phyloP scores from a whole-genome alignment of 2,797 vertebrate genomes.

The Danio tinwini region DNA sequence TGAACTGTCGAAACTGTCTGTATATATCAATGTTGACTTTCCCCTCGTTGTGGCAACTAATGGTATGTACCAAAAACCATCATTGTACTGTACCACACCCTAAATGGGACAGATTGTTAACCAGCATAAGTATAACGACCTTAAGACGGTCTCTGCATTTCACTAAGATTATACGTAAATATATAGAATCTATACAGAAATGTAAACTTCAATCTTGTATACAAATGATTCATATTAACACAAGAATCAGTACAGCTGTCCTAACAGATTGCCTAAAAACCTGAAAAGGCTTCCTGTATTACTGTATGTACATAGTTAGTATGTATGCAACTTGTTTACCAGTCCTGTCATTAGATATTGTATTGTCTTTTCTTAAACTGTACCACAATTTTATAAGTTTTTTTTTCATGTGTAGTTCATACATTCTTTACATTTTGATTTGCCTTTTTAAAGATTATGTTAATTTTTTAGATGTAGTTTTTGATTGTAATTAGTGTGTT shows the following conservation, averaged over 20 bases:
- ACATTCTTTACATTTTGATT: constrained; percentile 60
- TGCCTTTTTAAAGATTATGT: constrained; percentile 62
- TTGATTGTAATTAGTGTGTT: constrained; percentile 63
- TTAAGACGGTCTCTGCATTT: constrained; percentile 54
- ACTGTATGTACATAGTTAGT: constrained; percentile 76
- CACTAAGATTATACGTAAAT: constrained; percentile 58
- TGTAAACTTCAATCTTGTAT: constrained; percentile 67
- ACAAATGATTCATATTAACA: constrained; percentile 63
- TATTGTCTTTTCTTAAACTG: constrained; percentile 67
- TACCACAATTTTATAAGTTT: constrained; percentile 58
- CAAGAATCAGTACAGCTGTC: constrained; percentile 59
- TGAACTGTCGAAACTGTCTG: constrained; percentile 55
- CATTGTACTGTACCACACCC: constrained; percentile 57
- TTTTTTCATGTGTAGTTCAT: constrained; percentile 56
- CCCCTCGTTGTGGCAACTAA: constrained; percentile 44
- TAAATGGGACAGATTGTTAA: constrained; percentile 56
- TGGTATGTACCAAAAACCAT: constrained; percentile 64
- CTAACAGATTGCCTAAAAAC: constrained; percentile 56
- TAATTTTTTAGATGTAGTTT: constrained; percentile 61
- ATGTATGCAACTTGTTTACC: constrained; percentile 68
- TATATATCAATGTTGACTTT: constrained; percentile 40
- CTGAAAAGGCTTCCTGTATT: constrained; percentile 61
- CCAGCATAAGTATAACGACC: constrained; percentile 52
- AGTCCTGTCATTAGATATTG: constrained; percentile 65
- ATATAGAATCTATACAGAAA: constrained; percentile 62